These are phyloP conservation scores for Drosophila monieri DNA, from an alignment of 2,888 invertebrate genomes.

Conservation along the genomic window DNA sequence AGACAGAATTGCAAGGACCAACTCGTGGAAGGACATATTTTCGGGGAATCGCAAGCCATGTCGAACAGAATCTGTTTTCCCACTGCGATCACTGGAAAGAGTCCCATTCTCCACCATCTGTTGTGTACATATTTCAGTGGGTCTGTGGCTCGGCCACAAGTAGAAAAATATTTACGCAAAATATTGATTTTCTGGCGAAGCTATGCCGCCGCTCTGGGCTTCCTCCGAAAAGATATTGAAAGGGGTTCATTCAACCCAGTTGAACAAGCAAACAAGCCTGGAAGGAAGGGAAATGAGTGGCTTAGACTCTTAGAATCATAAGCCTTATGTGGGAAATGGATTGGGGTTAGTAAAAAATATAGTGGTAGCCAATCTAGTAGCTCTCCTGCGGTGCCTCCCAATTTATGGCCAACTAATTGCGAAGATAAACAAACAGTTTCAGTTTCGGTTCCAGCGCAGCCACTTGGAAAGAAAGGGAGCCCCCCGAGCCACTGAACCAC, in stretches of 20 bases:
- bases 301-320: no score
- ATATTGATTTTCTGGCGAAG: conserved; percentile 61
- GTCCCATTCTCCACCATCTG: background rate
- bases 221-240: conserved; percentile 8
- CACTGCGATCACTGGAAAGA: no score
- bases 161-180: conserved; percentile 53
- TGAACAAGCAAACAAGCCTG: conserved; percentile 2
- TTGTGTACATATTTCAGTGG: conserved; percentile 2
- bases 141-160: conserved; percentile 3
- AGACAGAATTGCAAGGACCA: no score
- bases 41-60: no score
- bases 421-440: conserved; percentile 51
- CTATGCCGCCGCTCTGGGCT: conserved; percentile 2
- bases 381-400: conserved; percentile 1
- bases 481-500: conserved; percentile 3
- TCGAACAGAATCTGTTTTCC: no score
- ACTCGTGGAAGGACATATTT: no score
- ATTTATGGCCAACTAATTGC: conserved; percentile 57
- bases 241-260: conserved; percentile 58
- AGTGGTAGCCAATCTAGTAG: background rate
- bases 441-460: conserved; percentile 2
- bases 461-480: conserved; percentile 5
- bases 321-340: no score
- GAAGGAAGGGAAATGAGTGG: no score
- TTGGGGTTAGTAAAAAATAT: no score